Evolutionary conservation across 2,797 vertebrate species (phyloP).

Genomic region (Cephalopachus bancanus): DNA sequence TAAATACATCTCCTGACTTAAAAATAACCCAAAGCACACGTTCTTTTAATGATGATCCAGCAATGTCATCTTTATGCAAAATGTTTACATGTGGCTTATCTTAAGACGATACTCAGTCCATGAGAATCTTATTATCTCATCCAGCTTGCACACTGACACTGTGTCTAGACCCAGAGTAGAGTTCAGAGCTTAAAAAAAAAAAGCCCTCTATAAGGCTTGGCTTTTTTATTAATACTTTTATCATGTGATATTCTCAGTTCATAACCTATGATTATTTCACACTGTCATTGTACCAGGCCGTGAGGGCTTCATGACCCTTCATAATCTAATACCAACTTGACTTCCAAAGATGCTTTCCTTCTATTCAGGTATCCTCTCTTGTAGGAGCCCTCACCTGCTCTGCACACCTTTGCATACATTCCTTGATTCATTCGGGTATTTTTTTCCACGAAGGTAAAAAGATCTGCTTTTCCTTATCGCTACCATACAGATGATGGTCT

Average conservation of each 20-base stretch:
- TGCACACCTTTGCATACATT: neutral
- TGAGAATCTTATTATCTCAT: neutral
- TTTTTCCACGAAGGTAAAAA: neutral
- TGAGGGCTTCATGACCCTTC: neutral
- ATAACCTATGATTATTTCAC: neutral
- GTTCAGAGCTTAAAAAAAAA: slow-evolving; percentile 20
- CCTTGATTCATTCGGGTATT: neutral
- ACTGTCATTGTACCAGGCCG: neutral
- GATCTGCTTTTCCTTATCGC: neutral
- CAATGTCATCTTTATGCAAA: neutral
- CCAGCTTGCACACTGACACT: neutral
- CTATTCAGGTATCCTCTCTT: neutral
- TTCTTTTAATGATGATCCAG: neutral
- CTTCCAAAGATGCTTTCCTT: neutral
- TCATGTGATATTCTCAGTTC: neutral
- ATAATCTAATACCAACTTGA: neutral
- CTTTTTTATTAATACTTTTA: neutral
- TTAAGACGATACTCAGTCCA: neutral
- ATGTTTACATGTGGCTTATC: neutral
- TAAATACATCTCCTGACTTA: neutral
- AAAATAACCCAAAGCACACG: neutral
- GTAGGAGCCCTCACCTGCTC: neutral
- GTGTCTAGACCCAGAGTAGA: neutral
- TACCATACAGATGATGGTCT: neutral
- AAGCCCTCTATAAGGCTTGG: neutral